phyloP scores from a whole-genome alignment of 2,113 vertebrate genomes.

The Nothoprocta pentlandii region DNA sequence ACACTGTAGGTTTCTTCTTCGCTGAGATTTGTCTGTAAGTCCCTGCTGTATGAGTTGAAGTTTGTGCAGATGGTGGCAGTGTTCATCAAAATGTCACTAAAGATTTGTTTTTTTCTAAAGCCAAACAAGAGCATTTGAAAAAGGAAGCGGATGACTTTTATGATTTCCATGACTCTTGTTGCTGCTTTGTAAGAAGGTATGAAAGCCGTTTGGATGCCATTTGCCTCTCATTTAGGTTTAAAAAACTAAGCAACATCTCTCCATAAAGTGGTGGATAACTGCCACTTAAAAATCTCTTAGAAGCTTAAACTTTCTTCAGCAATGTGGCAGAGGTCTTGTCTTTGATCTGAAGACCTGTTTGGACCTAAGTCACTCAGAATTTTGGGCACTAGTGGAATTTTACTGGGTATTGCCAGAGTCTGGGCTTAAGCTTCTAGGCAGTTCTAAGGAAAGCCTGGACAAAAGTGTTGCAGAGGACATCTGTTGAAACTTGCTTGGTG shows the following conservation, averaged over 20 bases:
- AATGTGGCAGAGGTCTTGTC: neutral
- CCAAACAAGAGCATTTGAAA: slow-evolving; percentile 26
- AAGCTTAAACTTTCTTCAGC: neutral
- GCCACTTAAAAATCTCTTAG: neutral
- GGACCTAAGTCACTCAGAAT: neutral
- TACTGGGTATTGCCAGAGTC: rapidly evolving
- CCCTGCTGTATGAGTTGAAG: neutral
- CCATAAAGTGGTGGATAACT: neutral
- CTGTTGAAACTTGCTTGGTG: neutral
- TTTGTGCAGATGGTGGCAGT: slow-evolving; percentile 47
- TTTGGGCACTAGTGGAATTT: neutral
- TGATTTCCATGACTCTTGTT: slow-evolving; percentile 5
- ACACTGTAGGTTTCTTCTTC: neutral
- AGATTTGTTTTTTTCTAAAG: slow-evolving; percentile 26
- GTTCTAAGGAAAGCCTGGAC: neutral
- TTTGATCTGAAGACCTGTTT: neutral
- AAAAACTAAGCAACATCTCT: neutral
- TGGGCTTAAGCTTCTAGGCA: no score
- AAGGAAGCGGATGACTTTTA: neutral
- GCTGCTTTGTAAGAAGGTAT: neutral
- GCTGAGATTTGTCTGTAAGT: slow-evolving; percentile 34
- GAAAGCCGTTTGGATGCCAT: neutral
- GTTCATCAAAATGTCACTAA: slow-evolving; percentile 42
- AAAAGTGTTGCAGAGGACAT: neutral
- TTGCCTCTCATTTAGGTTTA: neutral